Conservation (phyloP, 2,113 vertebrate genomes). For the Pogonocichla stellata region DNA sequence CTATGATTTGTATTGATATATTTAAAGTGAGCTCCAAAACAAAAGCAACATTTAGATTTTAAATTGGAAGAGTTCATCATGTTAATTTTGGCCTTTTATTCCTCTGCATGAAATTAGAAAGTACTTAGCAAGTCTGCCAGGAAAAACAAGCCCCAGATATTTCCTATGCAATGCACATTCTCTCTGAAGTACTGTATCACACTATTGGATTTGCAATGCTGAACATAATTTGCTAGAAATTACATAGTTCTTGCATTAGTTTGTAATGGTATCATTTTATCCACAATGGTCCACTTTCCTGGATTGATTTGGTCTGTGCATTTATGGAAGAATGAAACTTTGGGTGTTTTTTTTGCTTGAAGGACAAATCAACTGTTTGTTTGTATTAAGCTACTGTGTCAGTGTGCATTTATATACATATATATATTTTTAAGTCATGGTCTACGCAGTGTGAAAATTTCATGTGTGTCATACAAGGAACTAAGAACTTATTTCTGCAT, state of each 20-base stretch:
- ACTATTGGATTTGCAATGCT: neutral
- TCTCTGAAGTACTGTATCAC: neutral
- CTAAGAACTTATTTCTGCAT: neutral
- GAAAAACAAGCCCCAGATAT: neutral
- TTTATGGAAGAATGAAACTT: conserved; percentile 23
- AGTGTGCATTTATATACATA: neutral
- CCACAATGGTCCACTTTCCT: neutral
- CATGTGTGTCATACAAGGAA: neutral
- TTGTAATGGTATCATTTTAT: neutral
- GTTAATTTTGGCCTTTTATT: neutral
- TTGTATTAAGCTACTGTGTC: neutral
- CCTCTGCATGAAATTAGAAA: neutral
- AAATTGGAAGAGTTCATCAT: neutral
- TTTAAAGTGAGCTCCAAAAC: neutral
- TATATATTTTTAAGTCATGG: neutral
- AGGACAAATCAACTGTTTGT: neutral
- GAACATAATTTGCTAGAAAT: neutral
- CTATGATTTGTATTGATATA: neutral
- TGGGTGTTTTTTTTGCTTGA: neutral
- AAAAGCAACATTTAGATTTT: neutral
- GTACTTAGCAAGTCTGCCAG: neutral
- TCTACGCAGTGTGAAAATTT: neutral
- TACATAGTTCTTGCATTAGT: neutral
- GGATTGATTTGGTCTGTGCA: neutral
- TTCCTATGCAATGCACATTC: neutral